phyloP scores from a whole-genome alignment of 2,888 invertebrate species.

The Andricus quercusramuli region DNA sequence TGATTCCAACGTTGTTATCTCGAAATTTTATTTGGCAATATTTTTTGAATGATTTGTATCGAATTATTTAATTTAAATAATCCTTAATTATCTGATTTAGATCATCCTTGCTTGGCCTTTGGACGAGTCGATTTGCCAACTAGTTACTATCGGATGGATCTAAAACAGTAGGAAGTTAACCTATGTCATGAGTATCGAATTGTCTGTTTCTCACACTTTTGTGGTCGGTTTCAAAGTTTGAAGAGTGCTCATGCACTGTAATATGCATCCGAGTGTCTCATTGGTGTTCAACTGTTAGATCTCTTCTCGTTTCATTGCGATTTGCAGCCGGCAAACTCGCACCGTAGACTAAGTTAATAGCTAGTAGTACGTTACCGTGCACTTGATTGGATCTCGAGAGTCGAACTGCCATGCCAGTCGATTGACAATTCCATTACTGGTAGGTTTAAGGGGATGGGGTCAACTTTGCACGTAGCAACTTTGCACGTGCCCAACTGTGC shows the following conservation, averaged over 20 bases:
- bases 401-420: conserved; percentile 9
- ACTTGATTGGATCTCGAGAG: conserved; percentile 33
- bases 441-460: conserved; percentile 36
- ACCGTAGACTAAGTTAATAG: conserved; percentile 5
- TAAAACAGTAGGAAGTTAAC: not conserved
- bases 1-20: too few species aligned
- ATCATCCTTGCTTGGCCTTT: too few species aligned
- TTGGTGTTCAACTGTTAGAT: conserved; percentile 3
- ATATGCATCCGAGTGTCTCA: conserved; percentile 13
- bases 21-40: too few species aligned
- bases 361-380: not conserved
- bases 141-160: not conserved
- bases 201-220: conserved; percentile 23
- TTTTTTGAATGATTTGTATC: too few species aligned
- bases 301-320: conserved; percentile 15
- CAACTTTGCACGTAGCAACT: too few species aligned
- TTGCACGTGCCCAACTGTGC: too few species aligned
- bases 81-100: not conserved
- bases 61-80: not conserved
- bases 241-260: conserved; percentile 13
- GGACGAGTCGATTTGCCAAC: not conserved
- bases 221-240: conserved; percentile 18
- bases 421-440: conserved; percentile 56
- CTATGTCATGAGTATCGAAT: conserved; percentile 7
- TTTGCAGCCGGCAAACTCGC: not conserved